These are phyloP conservation scores for Glaucomys volans DNA, from an alignment of 2,113 vertebrate species.

Conservation along the genomic window DNA sequence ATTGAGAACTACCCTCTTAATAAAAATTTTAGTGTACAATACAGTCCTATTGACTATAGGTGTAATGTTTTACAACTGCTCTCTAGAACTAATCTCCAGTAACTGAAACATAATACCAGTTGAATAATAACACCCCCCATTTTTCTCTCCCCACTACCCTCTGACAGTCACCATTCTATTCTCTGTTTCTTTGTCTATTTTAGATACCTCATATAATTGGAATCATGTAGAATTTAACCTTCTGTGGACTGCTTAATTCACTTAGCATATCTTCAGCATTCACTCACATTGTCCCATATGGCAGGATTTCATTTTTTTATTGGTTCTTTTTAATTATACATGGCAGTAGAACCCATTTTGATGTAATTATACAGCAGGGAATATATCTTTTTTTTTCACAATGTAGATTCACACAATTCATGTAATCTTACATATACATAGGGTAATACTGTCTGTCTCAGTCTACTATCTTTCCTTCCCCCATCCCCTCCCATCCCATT, in stretches of 20 bases:
- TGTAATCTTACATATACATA: too few relatives aligned
- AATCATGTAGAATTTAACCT: not conserved
- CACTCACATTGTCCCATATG: not conserved
- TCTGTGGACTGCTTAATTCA: not conserved
- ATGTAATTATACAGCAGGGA: too few relatives aligned
- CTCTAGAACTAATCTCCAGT: not conserved
- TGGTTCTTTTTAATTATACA: too few relatives aligned
- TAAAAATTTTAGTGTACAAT: not conserved
- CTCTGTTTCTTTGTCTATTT: too few relatives aligned
- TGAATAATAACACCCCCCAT: not conserved
- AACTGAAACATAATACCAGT: not conserved
- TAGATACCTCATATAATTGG: not conserved
- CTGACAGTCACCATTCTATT: not conserved
- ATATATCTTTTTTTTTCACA: too few relatives aligned
- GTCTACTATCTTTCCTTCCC: too few relatives aligned
- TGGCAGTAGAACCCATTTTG: too few relatives aligned
- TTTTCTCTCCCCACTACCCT: not conserved
- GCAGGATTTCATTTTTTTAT: not conserved
- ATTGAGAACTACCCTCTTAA: not conserved
- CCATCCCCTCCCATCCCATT: too few relatives aligned
- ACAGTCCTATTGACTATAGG: not conserved
- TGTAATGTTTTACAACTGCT: not conserved
- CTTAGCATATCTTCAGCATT: not conserved
- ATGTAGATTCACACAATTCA: too few relatives aligned
- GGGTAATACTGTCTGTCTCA: too few relatives aligned